Conservation (phyloP, 2,888 invertebrate species). For the Amitus sp. region DNA sequence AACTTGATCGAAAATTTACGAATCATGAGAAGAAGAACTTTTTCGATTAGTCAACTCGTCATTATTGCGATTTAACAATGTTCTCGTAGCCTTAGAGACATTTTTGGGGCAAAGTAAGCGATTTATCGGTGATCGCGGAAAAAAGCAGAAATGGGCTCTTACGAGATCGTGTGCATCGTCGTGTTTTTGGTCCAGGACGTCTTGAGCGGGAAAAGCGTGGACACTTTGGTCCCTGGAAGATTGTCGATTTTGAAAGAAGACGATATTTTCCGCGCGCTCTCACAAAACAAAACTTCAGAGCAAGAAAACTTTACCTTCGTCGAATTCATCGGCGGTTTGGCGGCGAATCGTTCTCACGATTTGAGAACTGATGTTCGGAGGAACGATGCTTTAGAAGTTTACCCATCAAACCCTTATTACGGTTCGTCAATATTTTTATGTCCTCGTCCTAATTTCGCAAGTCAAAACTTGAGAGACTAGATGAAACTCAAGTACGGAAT, state of each 20-base stretch:
- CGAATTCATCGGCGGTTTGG: slow-evolving; percentile 46
- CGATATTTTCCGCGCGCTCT: slow-evolving; percentile 53
- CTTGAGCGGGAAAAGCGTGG: slow-evolving; percentile 45
- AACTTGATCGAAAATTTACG: neutral
- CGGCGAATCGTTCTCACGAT: slow-evolving; percentile 33
- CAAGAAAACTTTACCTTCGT: slow-evolving; percentile 55
- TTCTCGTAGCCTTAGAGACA: too few relatives aligned
- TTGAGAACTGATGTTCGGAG: slow-evolving; percentile 26
- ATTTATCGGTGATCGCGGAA: slow-evolving; percentile 9
- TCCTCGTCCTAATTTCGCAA: too few relatives aligned
- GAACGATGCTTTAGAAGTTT: slow-evolving; percentile 16
- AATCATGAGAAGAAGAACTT: slow-evolving; percentile 6
- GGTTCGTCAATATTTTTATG: slow-evolving; percentile 51
- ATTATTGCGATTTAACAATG: too few relatives aligned
- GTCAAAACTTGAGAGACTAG: too few relatives aligned
- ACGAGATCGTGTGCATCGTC: slow-evolving; percentile 23
- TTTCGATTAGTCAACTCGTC: too few relatives aligned
- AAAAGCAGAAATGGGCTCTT: slow-evolving; percentile 32
- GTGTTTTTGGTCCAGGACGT: slow-evolving; percentile 10
- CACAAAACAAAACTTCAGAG: slow-evolving; percentile 44
- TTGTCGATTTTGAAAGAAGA: slow-evolving; percentile 47
- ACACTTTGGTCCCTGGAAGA: slow-evolving; percentile 44
- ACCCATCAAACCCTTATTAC: slow-evolving; percentile 50
- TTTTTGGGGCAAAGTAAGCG: neutral
- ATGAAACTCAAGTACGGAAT: too few relatives aligned